A percentile compares a stretch with the other conserved stretches of the same genome.
Evolutionary conservation across 2,113 vertebrate species (phyloP).

Genomic region (Sclerurus mexicanus): DNA sequence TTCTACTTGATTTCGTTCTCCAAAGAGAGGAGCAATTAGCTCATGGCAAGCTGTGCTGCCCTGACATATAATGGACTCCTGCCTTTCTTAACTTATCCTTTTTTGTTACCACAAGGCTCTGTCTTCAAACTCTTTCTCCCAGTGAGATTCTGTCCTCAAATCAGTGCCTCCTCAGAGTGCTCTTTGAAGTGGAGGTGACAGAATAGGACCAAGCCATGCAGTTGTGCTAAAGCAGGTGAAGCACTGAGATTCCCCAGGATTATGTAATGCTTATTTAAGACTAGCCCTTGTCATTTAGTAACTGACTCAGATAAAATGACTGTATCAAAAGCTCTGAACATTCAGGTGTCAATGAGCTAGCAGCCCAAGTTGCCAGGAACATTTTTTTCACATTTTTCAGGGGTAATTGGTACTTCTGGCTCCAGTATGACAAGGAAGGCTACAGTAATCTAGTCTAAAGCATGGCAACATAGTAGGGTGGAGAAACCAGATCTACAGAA

Average conservation of each 20-base stretch:
- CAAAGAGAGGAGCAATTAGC: not conserved
- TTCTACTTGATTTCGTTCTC: not conserved
- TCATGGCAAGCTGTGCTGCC: not conserved
- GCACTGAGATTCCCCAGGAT: not conserved
- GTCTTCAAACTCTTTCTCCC: not conserved
- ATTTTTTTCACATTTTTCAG: not conserved
- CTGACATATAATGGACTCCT: not conserved
- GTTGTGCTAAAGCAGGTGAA: not conserved
- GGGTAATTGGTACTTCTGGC: not conserved
- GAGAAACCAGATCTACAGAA: not conserved
- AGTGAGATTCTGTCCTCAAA: not conserved
- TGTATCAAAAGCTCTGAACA: not conserved
- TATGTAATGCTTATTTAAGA: not conserved
- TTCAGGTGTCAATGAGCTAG: not conserved
- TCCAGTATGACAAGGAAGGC: not conserved
- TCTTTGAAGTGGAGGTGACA: not conserved
- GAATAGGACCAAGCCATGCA: not conserved
- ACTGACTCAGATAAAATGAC: not conserved
- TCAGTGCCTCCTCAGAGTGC: not conserved
- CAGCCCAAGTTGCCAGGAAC: not conserved
- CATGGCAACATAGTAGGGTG: not conserved
- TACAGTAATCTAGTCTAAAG: not conserved
- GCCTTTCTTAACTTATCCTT: not conserved
- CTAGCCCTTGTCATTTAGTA: not conserved
- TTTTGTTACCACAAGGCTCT: not conserved